Base-by-base conservation (phyloP, 2,888 invertebrate species). In the Idaea biselata region DNA sequence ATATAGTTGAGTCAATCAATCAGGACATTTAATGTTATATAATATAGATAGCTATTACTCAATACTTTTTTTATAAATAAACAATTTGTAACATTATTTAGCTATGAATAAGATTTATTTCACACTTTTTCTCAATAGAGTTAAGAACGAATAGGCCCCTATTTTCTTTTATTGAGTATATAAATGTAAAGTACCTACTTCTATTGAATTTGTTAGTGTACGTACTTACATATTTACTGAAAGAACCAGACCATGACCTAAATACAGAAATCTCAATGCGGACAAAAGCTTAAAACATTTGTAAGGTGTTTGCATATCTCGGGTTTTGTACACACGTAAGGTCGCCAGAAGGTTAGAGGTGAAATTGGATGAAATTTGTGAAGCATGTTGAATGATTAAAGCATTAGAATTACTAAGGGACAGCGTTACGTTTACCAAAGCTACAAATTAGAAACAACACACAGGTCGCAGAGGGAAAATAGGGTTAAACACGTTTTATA, bases 201-300 rank as follows among this genome's bases (percentile, higher is more conserved):
- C 5, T 44, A 44, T 44, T 44, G 44, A 44, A 44, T 44, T 44
- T 44, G 44, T 44, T 44, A 44, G 44, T 33, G 14, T 14, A 11
- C 44, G 44, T 44, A 44, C 44, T 44, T 44, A 44, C 44, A 8
- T 44, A 44, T 44, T 44, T 44, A 44, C 44, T 14, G 44, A 1
- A 44, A 44, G 44, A 44, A 44, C 44, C 44, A 56, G 56, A 18
- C 18, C 56, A 18, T 56, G 56, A 56, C 56, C 56, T 18, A 56
- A 56, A 56, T 56, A 56, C 56, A 18, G 56, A 18, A 56, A 56
- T 56, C 56, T 16, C 56, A 56, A 56, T 18, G 56, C 17, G 56
- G 56, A 56, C 56, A 56, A 17, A 17, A 18, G 56, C 56, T 17
- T 56, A 56, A 56, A 56, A 56, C 56, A 18, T 56, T 56, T 56